Evolutionary conservation across 92 coral and sea anemone species (phyloP), one percentile per base, ranked within the genome.

Genomic region (Montipora capitata): DNA sequence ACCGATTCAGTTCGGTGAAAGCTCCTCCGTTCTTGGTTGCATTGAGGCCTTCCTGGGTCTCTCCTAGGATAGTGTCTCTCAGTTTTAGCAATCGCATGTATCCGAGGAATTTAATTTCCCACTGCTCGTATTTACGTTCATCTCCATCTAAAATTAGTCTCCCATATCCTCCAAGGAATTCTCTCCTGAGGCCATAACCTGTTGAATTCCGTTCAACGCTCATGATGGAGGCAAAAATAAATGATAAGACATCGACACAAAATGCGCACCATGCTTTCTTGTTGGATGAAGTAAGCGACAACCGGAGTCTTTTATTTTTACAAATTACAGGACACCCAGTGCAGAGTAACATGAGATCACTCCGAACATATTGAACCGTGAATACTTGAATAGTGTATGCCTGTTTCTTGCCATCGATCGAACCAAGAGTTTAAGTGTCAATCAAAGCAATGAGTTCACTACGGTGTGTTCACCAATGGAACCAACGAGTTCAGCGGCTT

Each of bases 151-250:
- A 86, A 7, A 52, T 16, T 1, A 91, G 82, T 63, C 87, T 72
- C 45, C 86, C 78, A 39, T 81, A 45, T 45, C 5, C 5, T 4
- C 51, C 51, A 4, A 45, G 51, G 51, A 45, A 74, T 80, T 84
- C 74, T 52, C 75, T 61, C 38, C 86, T 90, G 93, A 86, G 93
- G 77, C 90, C 93, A 79, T 72, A 84, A 71, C 89, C 93, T 90
- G 90, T 90, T 90, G 16, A 8, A 45, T 45, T 45, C 5, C 51
- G 51, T 45, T 45, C 51, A 45, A 8, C 67, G 66, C 41, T 88
- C 80, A 83, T 83, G 72, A 74, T 52, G 83, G 73, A n/a, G 87
- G 78, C 9, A 82, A 15, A 49, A 80, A 45, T 45, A 45, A 45
- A 45, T 45, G 51, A 45, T 45, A 45, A 45, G 51, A 45, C 51